Base-by-base conservation (phyloP, 2,113 vertebrate species). In the Choloepus hoffmanni region DNA sequence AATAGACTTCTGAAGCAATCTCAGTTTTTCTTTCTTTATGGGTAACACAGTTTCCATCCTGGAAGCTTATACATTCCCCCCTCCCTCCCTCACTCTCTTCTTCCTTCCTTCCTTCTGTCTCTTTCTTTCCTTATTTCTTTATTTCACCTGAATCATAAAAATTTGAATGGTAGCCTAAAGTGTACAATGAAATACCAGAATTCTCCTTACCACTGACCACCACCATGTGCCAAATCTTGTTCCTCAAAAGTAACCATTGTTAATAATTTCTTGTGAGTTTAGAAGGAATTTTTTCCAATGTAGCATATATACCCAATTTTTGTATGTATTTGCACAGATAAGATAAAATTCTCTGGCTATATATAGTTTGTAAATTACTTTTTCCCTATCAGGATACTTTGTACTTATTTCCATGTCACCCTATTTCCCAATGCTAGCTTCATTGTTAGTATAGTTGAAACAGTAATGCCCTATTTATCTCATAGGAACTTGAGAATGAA, bases 31-130 rank as follows among this genome's bases (percentile, higher is more conserved):
- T 83, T 65, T 63, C 60, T 83, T 83, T 83, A 45, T 48, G 40
- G 60, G 26, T 33, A 65, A 65, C 60, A 83, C 28, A 48, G 23
- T 67, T 67, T n/a, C 82, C 19, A 12, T 48, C 7, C 12, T 23
- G 11, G 30, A 67, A 67, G 19, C 21, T 67, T 67, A 30, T 50
- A n/a, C 33, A 67, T 50, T n/a, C 0, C 0, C 0, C 11, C 11
- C 48, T 50, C 11, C 67, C 5, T 3, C 6, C 28, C 18, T 33
- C n/a, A 8, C 50, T 55, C 11, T 19, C 19, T 55, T 13, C 55
- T 58, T 40, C 24, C 78, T 81, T 5, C 23, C 36, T 16, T 15
- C 13, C 53, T 8, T 73, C 18, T 73, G 45, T 12, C n/a, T 24
- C 85, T 88, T 16, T 24, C n/a, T 3, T 15, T 74, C 40, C 19